Conservation (phyloP, 2,797 vertebrate species). For the Salmo trutta region DNA sequence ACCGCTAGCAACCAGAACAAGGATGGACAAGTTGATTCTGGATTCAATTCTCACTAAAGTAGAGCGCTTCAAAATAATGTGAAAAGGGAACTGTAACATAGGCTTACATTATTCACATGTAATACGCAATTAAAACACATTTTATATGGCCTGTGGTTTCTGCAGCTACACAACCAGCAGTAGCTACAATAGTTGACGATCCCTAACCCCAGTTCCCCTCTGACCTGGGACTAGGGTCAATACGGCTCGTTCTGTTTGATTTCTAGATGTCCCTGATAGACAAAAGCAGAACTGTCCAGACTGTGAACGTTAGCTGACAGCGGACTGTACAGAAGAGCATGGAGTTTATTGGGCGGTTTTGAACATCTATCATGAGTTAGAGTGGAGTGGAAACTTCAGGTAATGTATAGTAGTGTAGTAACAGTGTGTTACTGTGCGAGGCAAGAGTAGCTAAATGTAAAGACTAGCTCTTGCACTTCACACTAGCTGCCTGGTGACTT, state of each 20-base stretch:
- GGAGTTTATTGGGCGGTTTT: slow-evolving; percentile 12
- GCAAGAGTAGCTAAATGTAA: neutral
- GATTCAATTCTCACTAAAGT: neutral
- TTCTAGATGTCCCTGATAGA: slow-evolving; percentile 47
- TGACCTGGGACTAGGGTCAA: slow-evolving; percentile 16
- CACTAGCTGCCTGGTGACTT: neutral
- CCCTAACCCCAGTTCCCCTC: slow-evolving; percentile 3
- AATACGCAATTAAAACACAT: neutral
- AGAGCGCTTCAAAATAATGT: neutral
- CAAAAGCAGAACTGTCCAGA: slow-evolving; percentile 54
- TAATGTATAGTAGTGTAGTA: neutral
- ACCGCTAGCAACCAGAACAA: slow-evolving; percentile 8
- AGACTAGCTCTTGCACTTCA: neutral
- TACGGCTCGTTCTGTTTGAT: slow-evolving; percentile 37
- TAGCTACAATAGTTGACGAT: neutral
- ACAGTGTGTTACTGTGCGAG: neutral
- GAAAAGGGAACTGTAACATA: neutral
- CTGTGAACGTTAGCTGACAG: slow-evolving; percentile 45
- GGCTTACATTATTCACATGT: neutral
- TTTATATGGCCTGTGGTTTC: neutral
- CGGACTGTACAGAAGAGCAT: slow-evolving; percentile 31
- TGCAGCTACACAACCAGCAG: neutral
- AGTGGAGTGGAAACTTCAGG: slow-evolving; percentile 49
- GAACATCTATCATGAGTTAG: slow-evolving; percentile 27
- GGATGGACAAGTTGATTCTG: neutral